Evolutionary conservation across 2,113 vertebrate species (phyloP).

Genomic region (Fulica atra): DNA sequence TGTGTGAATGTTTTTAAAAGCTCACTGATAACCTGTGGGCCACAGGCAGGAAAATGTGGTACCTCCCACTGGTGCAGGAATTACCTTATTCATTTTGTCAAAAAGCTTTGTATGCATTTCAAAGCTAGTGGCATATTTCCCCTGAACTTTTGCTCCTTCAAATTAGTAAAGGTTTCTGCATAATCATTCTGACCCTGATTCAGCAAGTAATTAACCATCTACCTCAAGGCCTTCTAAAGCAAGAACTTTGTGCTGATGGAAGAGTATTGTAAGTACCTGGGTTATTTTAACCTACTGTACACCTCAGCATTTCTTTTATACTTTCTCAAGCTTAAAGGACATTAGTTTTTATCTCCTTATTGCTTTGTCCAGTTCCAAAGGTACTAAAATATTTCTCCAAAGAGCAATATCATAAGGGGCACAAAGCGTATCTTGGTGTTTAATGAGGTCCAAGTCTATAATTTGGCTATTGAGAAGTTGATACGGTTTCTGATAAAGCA

Average conservation of each 20-base stretch:
- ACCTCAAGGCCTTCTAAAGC: slow-evolving; percentile 15
- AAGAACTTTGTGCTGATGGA: slow-evolving; percentile 2
- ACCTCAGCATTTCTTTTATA: neutral
- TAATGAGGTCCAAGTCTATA: neutral
- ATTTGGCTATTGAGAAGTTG: neutral
- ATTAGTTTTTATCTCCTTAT: neutral
- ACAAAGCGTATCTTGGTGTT: neutral
- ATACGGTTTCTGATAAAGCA: neutral
- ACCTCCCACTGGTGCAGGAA: neutral
- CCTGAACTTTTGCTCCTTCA: neutral
- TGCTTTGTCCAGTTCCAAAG: neutral
- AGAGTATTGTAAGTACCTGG: neutral
- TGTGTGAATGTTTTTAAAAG: neutral
- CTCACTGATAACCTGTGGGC: neutral
- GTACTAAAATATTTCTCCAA: neutral
- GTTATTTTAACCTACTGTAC: slow-evolving; percentile 23
- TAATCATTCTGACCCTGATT: neutral
- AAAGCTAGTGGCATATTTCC: neutral
- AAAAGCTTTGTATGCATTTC: neutral
- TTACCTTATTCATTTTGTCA: neutral
- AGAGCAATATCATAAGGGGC: neutral
- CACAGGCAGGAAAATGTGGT: neutral
- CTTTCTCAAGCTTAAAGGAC: neutral
- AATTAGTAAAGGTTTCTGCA: neutral
- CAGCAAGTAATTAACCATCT: neutral